Evolutionary conservation across 2,888 invertebrate species (phyloP).

Genomic region (Ennomos erosarius): DNA sequence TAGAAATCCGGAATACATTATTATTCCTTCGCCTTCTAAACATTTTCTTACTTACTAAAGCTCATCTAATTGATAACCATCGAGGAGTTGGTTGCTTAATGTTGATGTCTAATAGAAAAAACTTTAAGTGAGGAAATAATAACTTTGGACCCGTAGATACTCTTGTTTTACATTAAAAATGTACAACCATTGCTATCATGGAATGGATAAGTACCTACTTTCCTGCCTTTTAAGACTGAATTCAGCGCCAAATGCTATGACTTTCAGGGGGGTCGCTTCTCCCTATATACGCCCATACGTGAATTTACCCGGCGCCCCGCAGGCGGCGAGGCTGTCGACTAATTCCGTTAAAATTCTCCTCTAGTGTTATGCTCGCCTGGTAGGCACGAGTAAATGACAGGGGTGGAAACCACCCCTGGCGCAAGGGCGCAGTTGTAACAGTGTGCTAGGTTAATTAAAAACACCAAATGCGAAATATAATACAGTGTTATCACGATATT

Average conservation of each 20-base stretch:
- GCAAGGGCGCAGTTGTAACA: conserved; percentile 23
- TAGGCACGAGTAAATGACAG: conserved; percentile 79
- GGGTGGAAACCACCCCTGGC: conserved; percentile 50
- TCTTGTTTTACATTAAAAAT: conserved; percentile 19
- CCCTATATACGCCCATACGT: conserved; percentile 64
- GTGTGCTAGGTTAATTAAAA: conserved; percentile 29
- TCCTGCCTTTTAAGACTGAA: conserved; percentile 29
- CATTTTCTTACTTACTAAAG: too few relatives aligned
- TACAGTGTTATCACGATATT: too few relatives aligned
- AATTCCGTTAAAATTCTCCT: conserved; percentile 84
- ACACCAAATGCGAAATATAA: conserved; percentile 5
- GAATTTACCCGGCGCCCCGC: conserved; percentile 83
- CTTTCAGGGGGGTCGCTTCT: conserved; percentile 41
- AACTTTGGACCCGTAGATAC: neutral
- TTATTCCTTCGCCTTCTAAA: too few relatives aligned
- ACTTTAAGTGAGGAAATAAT: too few relatives aligned
- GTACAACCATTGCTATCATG: conserved; percentile 7
- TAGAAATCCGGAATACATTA: too few relatives aligned
- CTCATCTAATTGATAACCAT: too few relatives aligned
- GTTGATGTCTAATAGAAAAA: too few relatives aligned
- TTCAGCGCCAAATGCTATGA: conserved; percentile 31
- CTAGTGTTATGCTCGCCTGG: conserved; percentile 76
- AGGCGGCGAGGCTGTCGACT: conserved; percentile 74
- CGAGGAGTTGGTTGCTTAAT: too few relatives aligned
- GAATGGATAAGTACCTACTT: too few relatives aligned